A percentile compares a stretch with the other conserved stretches of the same genome.
phyloP scores from a whole-genome alignment of 2,888 invertebrate genomes.

The Ctenicera cuprea region DNA sequence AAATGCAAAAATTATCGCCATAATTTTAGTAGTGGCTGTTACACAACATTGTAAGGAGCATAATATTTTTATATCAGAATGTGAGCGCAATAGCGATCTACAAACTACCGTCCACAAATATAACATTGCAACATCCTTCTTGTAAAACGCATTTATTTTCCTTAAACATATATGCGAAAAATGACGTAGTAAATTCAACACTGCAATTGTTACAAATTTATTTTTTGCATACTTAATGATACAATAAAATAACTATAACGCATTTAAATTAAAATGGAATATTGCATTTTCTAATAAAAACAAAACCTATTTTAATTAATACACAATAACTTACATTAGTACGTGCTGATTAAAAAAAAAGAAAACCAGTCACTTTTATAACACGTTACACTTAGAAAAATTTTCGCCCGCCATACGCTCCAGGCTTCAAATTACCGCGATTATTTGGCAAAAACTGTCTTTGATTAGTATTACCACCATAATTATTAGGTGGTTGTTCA shows the following conservation, averaged over 20 bases:
- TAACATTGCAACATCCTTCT: slow-evolving; percentile 7
- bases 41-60: slow-evolving; percentile 22
- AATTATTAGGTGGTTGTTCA: neutral
- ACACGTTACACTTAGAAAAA: slow-evolving; percentile 23
- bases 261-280: neutral
- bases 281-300: neutral
- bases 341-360: neutral
- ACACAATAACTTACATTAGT: slow-evolving; percentile 9
- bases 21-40: slow-evolving; percentile 10
- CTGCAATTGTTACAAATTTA: slow-evolving; percentile 9
- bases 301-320: neutral
- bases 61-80: slow-evolving; percentile 32
- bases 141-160: neutral
- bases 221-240: neutral
- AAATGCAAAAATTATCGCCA: slow-evolving; percentile 7
- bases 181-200: neutral
- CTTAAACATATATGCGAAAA: neutral
- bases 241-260: too few relatives aligned
- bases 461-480: neutral
- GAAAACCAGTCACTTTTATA: neutral
- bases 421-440: slow-evolving; percentile 5
- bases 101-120: slow-evolving; percentile 22
- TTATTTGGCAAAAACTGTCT: neutral
- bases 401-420: slow-evolving; percentile 19
- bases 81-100: slow-evolving; percentile 28